phyloP scores from a whole-genome alignment of 1,140 invertebrate genomes.

The Drosophila biarmipes region DNA sequence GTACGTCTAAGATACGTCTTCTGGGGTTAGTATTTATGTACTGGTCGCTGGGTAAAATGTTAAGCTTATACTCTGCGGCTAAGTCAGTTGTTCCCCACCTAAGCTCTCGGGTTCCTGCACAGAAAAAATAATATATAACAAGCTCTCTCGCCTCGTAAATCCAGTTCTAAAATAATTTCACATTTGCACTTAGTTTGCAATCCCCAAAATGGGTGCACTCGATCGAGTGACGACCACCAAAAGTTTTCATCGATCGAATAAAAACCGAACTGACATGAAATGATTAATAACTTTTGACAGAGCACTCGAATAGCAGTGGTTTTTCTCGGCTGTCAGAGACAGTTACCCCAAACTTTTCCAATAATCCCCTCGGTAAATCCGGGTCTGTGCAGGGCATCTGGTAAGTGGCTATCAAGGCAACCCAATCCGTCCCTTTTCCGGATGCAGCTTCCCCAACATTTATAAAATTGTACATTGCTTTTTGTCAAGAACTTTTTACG shows the following conservation, averaged over 20 bases:
- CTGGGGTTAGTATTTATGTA: constrained; percentile 43
- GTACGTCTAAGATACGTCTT: constrained; percentile 25
- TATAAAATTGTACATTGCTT: constrained; percentile 49
- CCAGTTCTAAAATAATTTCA: neutral
- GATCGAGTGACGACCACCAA: constrained; percentile 3
- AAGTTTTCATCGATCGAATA: constrained; percentile 18
- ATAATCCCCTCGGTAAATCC: constrained; percentile 20
- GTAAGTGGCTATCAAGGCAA: constrained; percentile 50
- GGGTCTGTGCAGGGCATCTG: constrained; percentile 33
- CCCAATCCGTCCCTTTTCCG: constrained; percentile 13
- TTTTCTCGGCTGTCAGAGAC: constrained; percentile 29
- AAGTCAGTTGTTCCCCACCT: constrained; percentile 15
- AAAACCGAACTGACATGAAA: constrained; percentile 10
- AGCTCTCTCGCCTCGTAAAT: neutral
- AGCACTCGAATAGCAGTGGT: constrained; percentile 6
- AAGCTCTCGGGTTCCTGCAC: neutral
- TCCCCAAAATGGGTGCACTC: constrained; percentile 8
- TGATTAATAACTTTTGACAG: constrained; percentile 44
- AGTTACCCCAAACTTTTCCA: constrained; percentile 40
- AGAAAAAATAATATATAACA: too few relatives aligned
- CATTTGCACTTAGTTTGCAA: constrained; percentile 4
- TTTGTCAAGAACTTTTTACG: constrained; percentile 52
- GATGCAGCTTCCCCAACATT: constrained; percentile 35
- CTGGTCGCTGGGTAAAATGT: constrained; percentile 27
- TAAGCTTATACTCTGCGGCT: constrained; percentile 28